phyloP scores from a whole-genome alignment of 2,113 vertebrate species.

The Triplophysa dalaica region DNA sequence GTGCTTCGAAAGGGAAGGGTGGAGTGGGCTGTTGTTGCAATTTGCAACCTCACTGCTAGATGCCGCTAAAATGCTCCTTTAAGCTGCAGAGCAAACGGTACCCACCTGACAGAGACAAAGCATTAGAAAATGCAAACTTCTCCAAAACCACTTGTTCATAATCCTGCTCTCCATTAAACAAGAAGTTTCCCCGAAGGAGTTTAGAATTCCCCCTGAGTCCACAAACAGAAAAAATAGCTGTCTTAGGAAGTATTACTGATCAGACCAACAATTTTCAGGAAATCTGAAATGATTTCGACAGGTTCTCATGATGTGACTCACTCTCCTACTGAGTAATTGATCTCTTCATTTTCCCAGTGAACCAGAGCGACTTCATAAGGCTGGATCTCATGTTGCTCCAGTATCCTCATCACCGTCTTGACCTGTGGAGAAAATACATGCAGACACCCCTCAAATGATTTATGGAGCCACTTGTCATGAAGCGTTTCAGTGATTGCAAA shows the following conservation, averaged over 20 bases:
- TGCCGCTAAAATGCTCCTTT: too few relatives aligned
- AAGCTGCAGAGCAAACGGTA: neutral
- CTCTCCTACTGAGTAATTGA: slow-evolving; percentile 88
- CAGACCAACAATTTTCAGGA: neutral
- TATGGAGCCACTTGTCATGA: neutral
- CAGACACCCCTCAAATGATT: neutral
- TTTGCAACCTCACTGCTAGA: too few relatives aligned
- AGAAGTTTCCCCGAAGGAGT: slow-evolving; percentile 86
- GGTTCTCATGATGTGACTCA: slow-evolving; percentile 65
- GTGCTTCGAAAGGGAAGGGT: too few relatives aligned
- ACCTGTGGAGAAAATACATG: slow-evolving; percentile 67
- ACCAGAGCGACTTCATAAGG: slow-evolving; percentile 93
- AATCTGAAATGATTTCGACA: neutral
- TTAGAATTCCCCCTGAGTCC: slow-evolving; percentile 84
- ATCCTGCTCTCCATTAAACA: slow-evolving; percentile 80
- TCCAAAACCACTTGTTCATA: slow-evolving; percentile 82
- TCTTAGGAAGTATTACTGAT: too few relatives aligned
- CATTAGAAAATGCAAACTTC: slow-evolving; percentile 98
- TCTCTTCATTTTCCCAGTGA: slow-evolving; percentile 97
- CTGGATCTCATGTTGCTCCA: slow-evolving; percentile 93
- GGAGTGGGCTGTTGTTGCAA: too few relatives aligned
- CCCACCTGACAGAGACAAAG: slow-evolving; percentile 92
- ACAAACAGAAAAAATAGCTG: neutral
- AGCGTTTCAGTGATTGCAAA: neutral
- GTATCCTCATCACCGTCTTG: slow-evolving; percentile 81